Evolutionary conservation across 1,140 invertebrate species (phyloP), one percentile per base, ranked within the genome.

Genomic region (Antheraea mylitta): DNA sequence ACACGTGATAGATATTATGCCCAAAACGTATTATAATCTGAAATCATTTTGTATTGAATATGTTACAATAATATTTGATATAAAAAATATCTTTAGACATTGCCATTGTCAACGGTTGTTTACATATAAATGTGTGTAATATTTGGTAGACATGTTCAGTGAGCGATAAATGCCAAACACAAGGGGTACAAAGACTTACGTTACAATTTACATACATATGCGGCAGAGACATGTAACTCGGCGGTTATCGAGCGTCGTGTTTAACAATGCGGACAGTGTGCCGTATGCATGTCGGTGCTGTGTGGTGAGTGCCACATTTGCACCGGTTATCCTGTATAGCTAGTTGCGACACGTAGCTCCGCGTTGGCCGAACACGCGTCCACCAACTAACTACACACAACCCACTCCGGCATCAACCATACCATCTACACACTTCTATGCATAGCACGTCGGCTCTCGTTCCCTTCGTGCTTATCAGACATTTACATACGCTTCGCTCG

Each of bases 401-500:
- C 58, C 65, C 64, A 65, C 13, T 13, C 58, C 72, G 19, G 61
- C 60, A 58, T 58, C 68, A 66, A 64, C 58, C 45, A 42, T 42
- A 13, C 7, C 13, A 53, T 53, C 45, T 53, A 53, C 45, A 53
- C 45, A 53, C 77, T 72, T 67, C 76, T 75, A 80, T 80, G 80
- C 82, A 63, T 74, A 69, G 74, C 78, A 75, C 78, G 77, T 77
- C 65, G 60, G 69, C 37, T 18, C 53, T 22, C 36, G 65, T 66
- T 80, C 79, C 78, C 82, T 85, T 79, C 82, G 82, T 83, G 85
- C 85, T 88, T 88, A 87, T 88, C 86, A 82, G 79, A 73, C 83
- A 91, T 91, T 91, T 88, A 89, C 89, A 89, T 89, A 87, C 88
- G 87, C 85, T 85, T 80, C 80, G 80, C 78, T 85, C 77, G 73